Evolutionary conservation across 1,140 invertebrate species (phyloP).

Genomic region (Diorhabda carinulata): DNA sequence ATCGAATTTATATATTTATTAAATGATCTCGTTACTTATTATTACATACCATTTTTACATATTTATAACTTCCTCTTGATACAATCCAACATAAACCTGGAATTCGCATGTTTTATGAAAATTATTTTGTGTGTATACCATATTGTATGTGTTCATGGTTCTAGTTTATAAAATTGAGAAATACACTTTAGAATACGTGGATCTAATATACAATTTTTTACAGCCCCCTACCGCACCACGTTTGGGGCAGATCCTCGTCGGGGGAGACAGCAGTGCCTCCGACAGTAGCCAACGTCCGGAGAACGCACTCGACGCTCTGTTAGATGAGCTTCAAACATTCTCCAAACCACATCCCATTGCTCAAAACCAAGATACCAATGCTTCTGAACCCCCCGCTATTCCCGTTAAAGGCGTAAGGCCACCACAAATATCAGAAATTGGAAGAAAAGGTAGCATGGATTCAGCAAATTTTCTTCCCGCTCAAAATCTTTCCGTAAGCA

Average conservation of each 20-base stretch:
- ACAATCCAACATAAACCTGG: too few relatives aligned
- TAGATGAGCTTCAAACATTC: slow-evolving; percentile 88
- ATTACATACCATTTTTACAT: too few relatives aligned
- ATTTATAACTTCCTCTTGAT: too few relatives aligned
- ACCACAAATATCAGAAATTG: slow-evolving; percentile 51
- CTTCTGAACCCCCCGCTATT: slow-evolving; percentile 42
- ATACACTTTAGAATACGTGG: too few relatives aligned
- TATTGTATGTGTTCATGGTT: too few relatives aligned
- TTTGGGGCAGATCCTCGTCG: slow-evolving; percentile 62
- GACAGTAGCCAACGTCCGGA: slow-evolving; percentile 65
- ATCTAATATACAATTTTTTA: slow-evolving; percentile 19
- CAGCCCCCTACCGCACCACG: slow-evolving; percentile 59
- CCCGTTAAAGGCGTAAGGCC: slow-evolving; percentile 40
- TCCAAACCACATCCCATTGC: slow-evolving; percentile 57
- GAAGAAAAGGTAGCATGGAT: slow-evolving; percentile 56
- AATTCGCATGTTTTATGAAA: too few relatives aligned
- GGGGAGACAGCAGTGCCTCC: slow-evolving; percentile 63
- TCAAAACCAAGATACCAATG: slow-evolving; percentile 34
- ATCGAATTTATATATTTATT: too few relatives aligned
- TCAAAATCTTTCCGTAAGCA: slow-evolving; percentile 43
- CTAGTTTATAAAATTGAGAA: too few relatives aligned
- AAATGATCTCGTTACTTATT: too few relatives aligned
- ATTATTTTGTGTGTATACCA: too few relatives aligned
- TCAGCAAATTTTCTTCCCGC: slow-evolving; percentile 49
- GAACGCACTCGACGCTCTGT: slow-evolving; percentile 91